phyloP scores from a whole-genome alignment of 1,140 invertebrate genomes.

The Lasaia peninsularis region DNA sequence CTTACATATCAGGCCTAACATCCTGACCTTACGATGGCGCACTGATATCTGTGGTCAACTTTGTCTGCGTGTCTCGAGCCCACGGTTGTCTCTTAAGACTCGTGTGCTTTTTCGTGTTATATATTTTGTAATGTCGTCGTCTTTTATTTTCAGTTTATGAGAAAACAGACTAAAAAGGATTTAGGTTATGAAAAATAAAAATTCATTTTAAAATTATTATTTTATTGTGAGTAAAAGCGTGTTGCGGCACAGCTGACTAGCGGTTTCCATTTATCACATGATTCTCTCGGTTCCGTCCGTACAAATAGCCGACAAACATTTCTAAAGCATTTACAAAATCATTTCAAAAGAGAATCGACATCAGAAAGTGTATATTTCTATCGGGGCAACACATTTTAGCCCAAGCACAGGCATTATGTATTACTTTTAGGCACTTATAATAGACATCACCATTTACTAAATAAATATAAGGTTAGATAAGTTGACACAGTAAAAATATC shows the following conservation, averaged over 20 bases:
- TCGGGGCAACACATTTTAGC: background rate
- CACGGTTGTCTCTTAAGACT: no score
- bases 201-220: constrained; percentile 41
- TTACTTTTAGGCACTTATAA: background rate
- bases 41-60: no score
- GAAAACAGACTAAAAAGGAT: no score
- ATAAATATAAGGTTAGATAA: no score
- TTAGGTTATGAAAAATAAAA: constrained; percentile 25
- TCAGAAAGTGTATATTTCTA: background rate
- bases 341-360: constrained; percentile 2
- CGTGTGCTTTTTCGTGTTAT: no score
- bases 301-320: background rate
- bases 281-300: constrained; percentile 25
- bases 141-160: no score
- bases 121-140: no score
- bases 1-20: no score
- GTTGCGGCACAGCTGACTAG: constrained; percentile 73
- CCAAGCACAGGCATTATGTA: constrained; percentile 4
- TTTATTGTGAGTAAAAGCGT: constrained; percentile 75
- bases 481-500: no score
- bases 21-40: no score
- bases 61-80: no score
- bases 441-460: background rate
- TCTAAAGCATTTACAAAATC: background rate
- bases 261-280: constrained; percentile 64